These are phyloP conservation scores for Lagenorhynchus albirostris DNA, from an alignment of 2,113 vertebrate species.

Conservation along the genomic window DNA sequence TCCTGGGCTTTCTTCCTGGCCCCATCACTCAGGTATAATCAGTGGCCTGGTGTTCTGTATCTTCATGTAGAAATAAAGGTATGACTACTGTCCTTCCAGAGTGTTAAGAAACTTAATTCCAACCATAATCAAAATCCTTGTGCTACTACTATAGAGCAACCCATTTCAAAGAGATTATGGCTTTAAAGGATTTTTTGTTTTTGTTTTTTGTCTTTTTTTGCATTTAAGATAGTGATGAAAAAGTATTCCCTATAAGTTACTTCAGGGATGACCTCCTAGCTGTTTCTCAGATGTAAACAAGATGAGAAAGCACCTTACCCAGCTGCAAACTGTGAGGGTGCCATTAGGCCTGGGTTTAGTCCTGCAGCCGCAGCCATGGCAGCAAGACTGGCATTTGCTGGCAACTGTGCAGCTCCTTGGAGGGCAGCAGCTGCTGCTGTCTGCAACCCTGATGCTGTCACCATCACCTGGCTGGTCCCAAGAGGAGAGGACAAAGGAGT, in stretches of 20 bases:
- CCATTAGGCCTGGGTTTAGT: conserved; percentile 95
- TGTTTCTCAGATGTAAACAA: not conserved
- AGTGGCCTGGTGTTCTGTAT: not conserved
- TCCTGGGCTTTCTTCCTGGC: not conserved
- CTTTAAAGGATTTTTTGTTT: not conserved
- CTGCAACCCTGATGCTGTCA: conserved; percentile 90
- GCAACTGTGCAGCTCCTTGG: conserved; percentile 91
- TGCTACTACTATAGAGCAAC: not conserved
- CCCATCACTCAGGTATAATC: not conserved
- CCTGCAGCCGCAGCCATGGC: conserved; percentile 98
- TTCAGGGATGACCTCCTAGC: not conserved
- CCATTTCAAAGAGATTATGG: not conserved
- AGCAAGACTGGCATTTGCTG: conserved; percentile 93
- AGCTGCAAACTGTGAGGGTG: conserved; percentile 93
- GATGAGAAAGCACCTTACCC: conserved; percentile 86
- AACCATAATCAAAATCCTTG: not conserved
- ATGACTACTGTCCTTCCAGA: not conserved
- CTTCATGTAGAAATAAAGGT: not conserved
- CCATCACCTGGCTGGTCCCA: conserved; percentile 94
- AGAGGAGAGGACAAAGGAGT: conserved; percentile 87
- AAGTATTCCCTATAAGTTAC: not conserved
- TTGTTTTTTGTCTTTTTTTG: no score
- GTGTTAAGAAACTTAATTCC: not conserved
- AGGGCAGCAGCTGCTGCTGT: conserved; percentile 90
- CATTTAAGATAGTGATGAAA: accelerated